Percentiles rank a stretch among this genome's conserved stretches.
Evolutionary conservation across 2,888 invertebrate genomes (phyloP).

Genomic region (Tholera decimalis): DNA sequence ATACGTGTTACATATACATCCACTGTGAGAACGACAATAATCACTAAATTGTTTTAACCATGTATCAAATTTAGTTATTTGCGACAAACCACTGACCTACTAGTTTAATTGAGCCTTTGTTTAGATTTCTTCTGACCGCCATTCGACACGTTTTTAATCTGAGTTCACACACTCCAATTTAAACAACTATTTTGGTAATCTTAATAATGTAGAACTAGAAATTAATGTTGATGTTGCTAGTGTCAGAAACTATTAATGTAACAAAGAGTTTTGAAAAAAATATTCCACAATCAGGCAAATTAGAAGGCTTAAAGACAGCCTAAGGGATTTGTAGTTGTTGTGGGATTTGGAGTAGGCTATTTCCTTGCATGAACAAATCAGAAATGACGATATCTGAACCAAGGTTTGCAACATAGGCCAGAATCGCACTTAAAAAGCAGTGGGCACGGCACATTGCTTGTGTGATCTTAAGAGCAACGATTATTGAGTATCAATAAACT

Average conservation of each 20-base stretch:
- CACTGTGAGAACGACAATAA: constrained; percentile 63
- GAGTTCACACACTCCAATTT: constrained; percentile 51
- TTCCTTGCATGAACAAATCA: too few relatives aligned
- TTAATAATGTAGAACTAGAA: constrained; percentile 11
- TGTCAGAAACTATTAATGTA: neutral
- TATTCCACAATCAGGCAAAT: too few relatives aligned
- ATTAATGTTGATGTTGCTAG: neutral
- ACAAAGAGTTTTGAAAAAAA: constrained; percentile 18
- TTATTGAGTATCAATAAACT: too few relatives aligned
- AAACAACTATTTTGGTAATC: constrained; percentile 52
- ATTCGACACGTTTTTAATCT: constrained; percentile 36
- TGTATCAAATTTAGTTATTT: constrained; percentile 45
- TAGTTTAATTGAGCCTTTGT: constrained; percentile 61
- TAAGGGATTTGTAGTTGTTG: too few relatives aligned
- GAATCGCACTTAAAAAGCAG: too few relatives aligned
- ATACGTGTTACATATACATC: constrained; percentile 51
- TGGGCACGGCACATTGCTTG: too few relatives aligned
- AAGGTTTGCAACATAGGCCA: too few relatives aligned
- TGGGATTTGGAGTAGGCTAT: too few relatives aligned
- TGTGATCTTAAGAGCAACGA: too few relatives aligned
- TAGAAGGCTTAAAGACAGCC: too few relatives aligned
- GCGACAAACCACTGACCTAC: constrained; percentile 55
- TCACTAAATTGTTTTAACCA: constrained; percentile 54
- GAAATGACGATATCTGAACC: too few relatives aligned
- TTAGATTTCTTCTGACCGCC: constrained; percentile 43